phyloP scores from a whole-genome alignment of 2,113 vertebrate species.

The Edolisoma coerulescens region DNA sequence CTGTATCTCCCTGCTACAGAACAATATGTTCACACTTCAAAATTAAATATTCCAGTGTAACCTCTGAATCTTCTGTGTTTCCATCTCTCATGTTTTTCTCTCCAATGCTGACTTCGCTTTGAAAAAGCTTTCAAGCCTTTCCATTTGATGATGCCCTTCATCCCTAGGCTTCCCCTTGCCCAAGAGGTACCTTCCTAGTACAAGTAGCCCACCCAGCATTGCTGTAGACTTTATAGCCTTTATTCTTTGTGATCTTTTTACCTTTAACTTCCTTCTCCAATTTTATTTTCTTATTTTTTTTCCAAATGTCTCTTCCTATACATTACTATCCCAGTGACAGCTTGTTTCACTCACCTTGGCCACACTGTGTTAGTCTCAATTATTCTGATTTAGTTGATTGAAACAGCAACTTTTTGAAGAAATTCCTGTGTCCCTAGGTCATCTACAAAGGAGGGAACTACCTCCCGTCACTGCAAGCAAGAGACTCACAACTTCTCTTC shows the following conservation, averaged over 20 bases:
- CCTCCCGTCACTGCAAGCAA: neutral
- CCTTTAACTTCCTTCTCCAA: neutral
- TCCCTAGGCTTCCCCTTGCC: neutral
- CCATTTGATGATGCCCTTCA: neutral
- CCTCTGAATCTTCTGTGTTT: neutral
- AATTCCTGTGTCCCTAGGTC: neutral
- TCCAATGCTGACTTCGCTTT: neutral
- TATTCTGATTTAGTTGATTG: neutral
- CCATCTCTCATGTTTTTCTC: neutral
- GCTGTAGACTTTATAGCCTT: neutral
- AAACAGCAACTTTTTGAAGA: neutral
- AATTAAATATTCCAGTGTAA: neutral
- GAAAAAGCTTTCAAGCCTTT: neutral
- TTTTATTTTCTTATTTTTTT: neutral
- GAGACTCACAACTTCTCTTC: neutral
- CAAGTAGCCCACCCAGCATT: neutral
- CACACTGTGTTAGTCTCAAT: neutral
- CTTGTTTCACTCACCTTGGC: neutral
- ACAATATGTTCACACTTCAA: neutral
- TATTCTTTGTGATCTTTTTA: neutral
- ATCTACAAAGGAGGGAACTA: neutral
- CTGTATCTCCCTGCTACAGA: neutral
- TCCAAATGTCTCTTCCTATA: neutral
- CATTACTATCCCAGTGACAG: neutral
- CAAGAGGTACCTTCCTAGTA: neutral